Evolutionary conservation across 2,113 vertebrate species (phyloP), one percentile per base, ranked within the genome.

Genomic region (Carlito syrichta): DNA sequence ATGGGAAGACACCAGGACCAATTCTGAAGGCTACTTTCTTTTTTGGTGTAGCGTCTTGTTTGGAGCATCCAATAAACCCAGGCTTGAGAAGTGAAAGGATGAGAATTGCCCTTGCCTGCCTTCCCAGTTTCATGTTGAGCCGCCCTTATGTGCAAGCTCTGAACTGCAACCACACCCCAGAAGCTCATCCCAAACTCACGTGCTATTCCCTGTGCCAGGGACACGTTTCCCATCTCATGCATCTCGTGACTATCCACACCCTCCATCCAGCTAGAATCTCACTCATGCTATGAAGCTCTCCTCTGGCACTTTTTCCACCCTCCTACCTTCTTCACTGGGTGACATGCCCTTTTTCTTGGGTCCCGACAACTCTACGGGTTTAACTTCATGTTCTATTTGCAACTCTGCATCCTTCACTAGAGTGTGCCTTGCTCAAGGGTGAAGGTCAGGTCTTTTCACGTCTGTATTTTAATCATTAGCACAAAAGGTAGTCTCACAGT

Each of bases 41-140:
- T 66, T 56, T 16, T 69, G 0, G 16, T 3, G 43, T 76, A 7
- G 45, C 8, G 11, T 60, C 54, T 35, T 40, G 8, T 0, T 1
- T 0, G 8, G 5, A 50, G 27, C n/a, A 19, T 45, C 56, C 3
- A 4, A 35, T 8, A 27, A 68, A 87, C 40, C 35, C 23, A 19
- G 32, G 30, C 54, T 17, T 2, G 6, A 5, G 9, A 40, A 2
- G 8, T 20, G 25, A 14, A 82, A 74, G 45, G 50, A 14, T 6
- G 3, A 4, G 38, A 32, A 22, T 71, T 48, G 83, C n/a, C 48
- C 22, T 52, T 5, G n/a, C 54, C 14, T 27, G 23, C 43, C 48
- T 86, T 60, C 30, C 27, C 19, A 48, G 45, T 84, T 88, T 66
- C 13, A 0, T 1, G 3, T 11, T 20, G n/a, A 86, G 60, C 45